These are phyloP conservation scores for Bellardia bayeri DNA, from an alignment of 2,888 invertebrate genomes.

Conservation along the genomic window DNA sequence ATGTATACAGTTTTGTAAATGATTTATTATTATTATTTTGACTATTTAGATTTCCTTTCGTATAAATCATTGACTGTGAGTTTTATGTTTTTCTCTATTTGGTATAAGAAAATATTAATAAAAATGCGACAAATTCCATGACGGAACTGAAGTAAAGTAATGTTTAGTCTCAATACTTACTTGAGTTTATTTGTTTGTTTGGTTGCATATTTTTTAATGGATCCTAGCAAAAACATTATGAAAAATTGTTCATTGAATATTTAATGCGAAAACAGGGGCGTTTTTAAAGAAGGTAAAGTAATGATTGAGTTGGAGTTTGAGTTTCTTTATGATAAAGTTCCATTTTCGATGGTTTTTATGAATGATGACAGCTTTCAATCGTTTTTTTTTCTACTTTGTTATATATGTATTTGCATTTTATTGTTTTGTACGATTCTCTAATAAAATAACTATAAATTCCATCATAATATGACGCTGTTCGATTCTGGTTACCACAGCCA, in stretches of 20 bases:
- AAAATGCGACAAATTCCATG: background rate
- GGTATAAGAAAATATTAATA: too few relatives aligned
- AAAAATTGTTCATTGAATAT: constrained; percentile 3
- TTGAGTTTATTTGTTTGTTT: background rate
- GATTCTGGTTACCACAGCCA: too few relatives aligned
- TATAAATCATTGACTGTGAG: constrained; percentile 17
- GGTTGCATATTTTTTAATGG: background rate
- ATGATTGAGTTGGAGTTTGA: too few relatives aligned
- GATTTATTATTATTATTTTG: constrained; percentile 38
- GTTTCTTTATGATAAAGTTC: too few relatives aligned
- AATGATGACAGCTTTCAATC: too few relatives aligned
- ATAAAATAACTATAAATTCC: too few relatives aligned
- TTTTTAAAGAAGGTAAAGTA: too few relatives aligned
- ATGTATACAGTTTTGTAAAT: constrained; percentile 7
- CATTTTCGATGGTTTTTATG: too few relatives aligned
- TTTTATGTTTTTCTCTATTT: background rate
- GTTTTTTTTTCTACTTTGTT: too few relatives aligned
- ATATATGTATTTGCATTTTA: too few relatives aligned
- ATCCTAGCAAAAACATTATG: background rate
- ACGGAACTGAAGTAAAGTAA: background rate
- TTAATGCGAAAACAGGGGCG: background rate
- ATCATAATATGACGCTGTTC: too few relatives aligned
- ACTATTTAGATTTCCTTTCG: background rate
- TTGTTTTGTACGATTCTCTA: too few relatives aligned
- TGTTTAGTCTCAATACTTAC: background rate